Evolutionary conservation across 2,888 invertebrate species (phyloP).

Genomic region (Hypena proboscidalis): DNA sequence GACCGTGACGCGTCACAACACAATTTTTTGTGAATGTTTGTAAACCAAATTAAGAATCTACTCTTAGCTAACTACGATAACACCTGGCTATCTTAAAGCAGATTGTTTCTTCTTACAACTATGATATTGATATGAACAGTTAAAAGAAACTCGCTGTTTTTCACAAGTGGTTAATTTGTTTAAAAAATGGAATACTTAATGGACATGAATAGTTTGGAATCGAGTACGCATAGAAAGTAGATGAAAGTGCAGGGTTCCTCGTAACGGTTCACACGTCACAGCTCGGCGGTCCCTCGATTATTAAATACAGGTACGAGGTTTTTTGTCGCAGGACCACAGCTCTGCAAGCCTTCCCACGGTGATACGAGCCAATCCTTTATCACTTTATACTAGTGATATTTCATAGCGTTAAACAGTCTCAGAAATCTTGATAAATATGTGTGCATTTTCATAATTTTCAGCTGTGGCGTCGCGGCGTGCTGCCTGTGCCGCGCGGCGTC

Average conservation of each 20-base stretch:
- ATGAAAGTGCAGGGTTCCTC: too few relatives aligned
- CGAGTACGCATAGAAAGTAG: neutral
- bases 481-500: constrained; percentile 39
- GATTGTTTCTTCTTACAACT: too few relatives aligned
- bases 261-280: constrained; percentile 1
- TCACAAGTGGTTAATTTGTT: too few relatives aligned
- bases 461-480: constrained; percentile 30
- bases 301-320: constrained; percentile 8
- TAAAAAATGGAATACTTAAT: too few relatives aligned
- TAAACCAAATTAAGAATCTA: too few relatives aligned
- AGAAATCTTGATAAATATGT: constrained; percentile 33
- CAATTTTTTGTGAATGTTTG: too few relatives aligned
- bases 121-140: too few relatives aligned
- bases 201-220: too few relatives aligned
- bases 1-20: too few relatives aligned
- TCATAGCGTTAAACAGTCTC: constrained; percentile 13
- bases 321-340: neutral
- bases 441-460: constrained; percentile 47
- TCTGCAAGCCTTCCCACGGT: constrained; percentile 10
- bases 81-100: too few relatives aligned
- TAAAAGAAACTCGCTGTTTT: too few relatives aligned
- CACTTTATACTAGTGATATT: constrained; percentile 4
- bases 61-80: too few relatives aligned
- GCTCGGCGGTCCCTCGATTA: constrained; percentile 3
- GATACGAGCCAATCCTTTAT: neutral